Conservation (phyloP, 2,888 invertebrate species). For the Orthonychiurus folsomi region DNA sequence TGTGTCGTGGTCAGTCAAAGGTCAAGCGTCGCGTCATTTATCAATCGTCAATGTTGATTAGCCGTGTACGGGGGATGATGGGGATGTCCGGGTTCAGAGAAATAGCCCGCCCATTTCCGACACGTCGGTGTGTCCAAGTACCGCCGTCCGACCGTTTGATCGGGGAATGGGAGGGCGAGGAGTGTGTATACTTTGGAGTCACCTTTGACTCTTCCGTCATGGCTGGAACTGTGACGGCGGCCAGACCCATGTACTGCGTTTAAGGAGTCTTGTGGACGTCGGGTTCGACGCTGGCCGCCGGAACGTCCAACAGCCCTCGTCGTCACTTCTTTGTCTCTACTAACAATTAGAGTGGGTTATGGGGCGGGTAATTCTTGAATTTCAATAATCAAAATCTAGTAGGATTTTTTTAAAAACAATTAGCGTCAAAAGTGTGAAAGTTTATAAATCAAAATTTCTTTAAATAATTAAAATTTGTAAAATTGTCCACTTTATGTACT, state of each 20-base stretch:
- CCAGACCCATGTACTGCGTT: not conserved
- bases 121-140: conserved; percentile 67
- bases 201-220: too few relatives aligned
- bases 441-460: too few relatives aligned
- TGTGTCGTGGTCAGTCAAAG: not conserved
- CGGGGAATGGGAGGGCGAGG: conserved; percentile 82
- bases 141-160: conserved; percentile 80
- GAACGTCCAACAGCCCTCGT: not conserved
- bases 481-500: too few relatives aligned
- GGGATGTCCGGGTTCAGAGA: conserved; percentile 62
- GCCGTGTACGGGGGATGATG: not conserved
- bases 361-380: too few relatives aligned
- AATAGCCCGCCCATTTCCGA: conserved; percentile 72
- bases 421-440: too few relatives aligned
- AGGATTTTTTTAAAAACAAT: too few relatives aligned
- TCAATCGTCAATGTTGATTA: not conserved
- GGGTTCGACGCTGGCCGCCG: not conserved
- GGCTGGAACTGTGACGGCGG: too few relatives aligned
- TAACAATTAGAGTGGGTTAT: too few relatives aligned
- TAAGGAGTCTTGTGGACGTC: not conserved
- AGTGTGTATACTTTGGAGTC: conserved; percentile 59
- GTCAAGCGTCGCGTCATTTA: not conserved
- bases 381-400: too few relatives aligned
- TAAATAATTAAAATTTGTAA: too few relatives aligned
- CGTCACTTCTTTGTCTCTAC: not conserved